These are phyloP conservation scores for Spea bombifrons DNA, from an alignment of 2,113 vertebrate genomes.

Conservation along the genomic window DNA sequence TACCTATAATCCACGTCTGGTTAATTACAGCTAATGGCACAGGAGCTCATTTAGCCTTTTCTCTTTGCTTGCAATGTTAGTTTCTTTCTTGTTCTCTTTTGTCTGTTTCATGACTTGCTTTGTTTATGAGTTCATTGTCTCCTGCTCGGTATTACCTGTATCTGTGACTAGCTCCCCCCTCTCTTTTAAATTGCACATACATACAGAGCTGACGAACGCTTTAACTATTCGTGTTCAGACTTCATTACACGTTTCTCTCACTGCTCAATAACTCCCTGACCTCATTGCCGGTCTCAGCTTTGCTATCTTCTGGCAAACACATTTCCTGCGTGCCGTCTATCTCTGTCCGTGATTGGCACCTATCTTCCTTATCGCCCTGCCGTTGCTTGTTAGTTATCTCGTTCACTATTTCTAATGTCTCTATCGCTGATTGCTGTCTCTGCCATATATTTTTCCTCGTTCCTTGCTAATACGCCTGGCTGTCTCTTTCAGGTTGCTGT, in stretches of 20 bases:
- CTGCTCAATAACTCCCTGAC: neutral
- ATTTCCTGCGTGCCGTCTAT: conserved; percentile 3
- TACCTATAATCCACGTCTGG: neutral
- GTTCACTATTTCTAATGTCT: conserved; percentile 20
- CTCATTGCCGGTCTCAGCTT: neutral
- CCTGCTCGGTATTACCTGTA: neutral
- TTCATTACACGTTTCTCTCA: conserved; percentile 14
- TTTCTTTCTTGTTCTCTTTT: neutral
- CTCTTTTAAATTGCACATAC: neutral
- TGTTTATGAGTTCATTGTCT: too few species aligned
- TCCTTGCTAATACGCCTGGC: neutral
- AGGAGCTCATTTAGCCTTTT: neutral
- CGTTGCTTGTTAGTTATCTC: conserved; percentile 25
- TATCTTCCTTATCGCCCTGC: conserved; percentile 18
- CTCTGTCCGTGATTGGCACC: conserved; percentile 21
- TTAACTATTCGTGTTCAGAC: neutral
- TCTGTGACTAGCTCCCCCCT: neutral
- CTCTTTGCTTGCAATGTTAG: neutral
- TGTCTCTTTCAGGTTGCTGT: conserved; percentile 7
- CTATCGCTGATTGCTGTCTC: conserved; percentile 17
- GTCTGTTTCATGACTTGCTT: neutral
- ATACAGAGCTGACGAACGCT: neutral
- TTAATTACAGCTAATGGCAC: neutral
- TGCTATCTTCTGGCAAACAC: neutral
- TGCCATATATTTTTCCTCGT: neutral